Conservation (phyloP, 92 coral and sea anemone species). For the Palythoa heliodiscus region DNA sequence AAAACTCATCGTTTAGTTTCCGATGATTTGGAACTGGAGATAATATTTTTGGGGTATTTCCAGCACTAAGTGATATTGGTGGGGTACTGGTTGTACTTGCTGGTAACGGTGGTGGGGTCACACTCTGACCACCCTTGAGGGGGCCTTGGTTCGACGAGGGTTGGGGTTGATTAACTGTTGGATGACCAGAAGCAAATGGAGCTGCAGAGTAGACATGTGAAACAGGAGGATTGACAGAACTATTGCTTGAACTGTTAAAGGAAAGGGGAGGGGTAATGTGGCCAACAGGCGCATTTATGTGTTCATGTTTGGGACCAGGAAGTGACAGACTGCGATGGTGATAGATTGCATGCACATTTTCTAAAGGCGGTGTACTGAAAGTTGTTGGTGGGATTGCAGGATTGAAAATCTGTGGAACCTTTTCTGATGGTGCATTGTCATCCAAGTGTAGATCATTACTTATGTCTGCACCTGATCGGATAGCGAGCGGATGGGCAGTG, state of each 20-base stretch:
- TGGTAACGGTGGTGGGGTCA: conserved; percentile 67
- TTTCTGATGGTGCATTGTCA: conserved; percentile 34
- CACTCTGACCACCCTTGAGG: conserved; percentile 47
- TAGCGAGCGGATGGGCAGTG: conserved; percentile 66
- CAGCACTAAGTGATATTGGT: conserved; percentile 70
- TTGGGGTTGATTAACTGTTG: conserved; percentile 47
- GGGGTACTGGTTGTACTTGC: conserved; percentile 41
- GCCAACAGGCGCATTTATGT: conserved; percentile 37
- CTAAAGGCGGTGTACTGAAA: conserved; percentile 49
- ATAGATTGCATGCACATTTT: conserved; percentile 25
- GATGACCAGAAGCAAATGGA: conserved; percentile 43
- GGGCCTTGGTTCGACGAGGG: conserved; percentile 7
- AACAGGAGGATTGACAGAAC: conserved; percentile 52
- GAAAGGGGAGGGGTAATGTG: conserved; percentile 60
- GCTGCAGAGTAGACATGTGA: conserved; percentile 36
- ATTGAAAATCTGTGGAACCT: conserved; percentile 3
- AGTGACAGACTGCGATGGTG: conserved; percentile 34
- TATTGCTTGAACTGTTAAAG: conserved; percentile 33
- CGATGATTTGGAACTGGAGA: conserved; percentile 73
- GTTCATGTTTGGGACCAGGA: conserved; percentile 22
- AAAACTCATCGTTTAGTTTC: conserved; percentile 45
- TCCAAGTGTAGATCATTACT: conserved; percentile 56
- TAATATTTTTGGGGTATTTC: conserved; percentile 85
- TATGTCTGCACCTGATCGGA: conserved; percentile 86
- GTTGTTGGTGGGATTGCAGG: conserved; percentile 44